Base-by-base conservation (phyloP, 2,113 vertebrate species). In the Alligator sinensis region DNA sequence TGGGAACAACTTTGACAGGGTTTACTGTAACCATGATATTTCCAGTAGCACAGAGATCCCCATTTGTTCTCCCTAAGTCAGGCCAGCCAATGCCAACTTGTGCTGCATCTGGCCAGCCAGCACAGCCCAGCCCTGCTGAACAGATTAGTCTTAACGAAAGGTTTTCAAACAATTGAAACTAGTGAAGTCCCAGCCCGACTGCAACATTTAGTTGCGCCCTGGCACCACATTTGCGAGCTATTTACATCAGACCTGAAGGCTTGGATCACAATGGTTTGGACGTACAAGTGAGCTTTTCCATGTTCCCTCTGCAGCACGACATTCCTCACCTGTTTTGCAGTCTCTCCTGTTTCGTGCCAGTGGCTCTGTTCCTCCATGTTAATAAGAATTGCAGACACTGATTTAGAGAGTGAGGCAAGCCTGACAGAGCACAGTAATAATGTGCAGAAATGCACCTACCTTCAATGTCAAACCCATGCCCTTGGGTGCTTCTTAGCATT, bases 141-240 rank as follows among this genome's bases (percentile, higher is more conserved):
- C 27, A 70, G 55, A 81, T 89, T 83, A 74, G 28, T 8, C 11
- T 75, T 80, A 82, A 96, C 79, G 89, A 95, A 92, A 91, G 83
- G 61, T 58, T 90, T 94, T 96, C 55, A 59, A 86, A 85, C 19
- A 63, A 86, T 64, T 17, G 14, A 16, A 70, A 87, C 76, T 91
- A 57, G 38, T 38, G 72, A 30, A 81, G 2, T 0, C 47, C 30
- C 7, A 63, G 86, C 58, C 11, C 1, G 0, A 92, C 21, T 27
- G 83, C 74, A 61, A 13, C 0, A 21, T 2, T 3, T 5, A 93
- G 83, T 0, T n/a, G 34, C 89, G 21, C 16, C 14, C 58, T 0
- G 0, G 21, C 0, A 3, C 22, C 19, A 5, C 61, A 62, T 24
- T 62, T 62, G 8, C 47, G 47, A 47, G 47, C 14, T 14, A 25